Conservation (phyloP, 1,140 invertebrate genomes). For the Lordiphosa collinella region DNA sequence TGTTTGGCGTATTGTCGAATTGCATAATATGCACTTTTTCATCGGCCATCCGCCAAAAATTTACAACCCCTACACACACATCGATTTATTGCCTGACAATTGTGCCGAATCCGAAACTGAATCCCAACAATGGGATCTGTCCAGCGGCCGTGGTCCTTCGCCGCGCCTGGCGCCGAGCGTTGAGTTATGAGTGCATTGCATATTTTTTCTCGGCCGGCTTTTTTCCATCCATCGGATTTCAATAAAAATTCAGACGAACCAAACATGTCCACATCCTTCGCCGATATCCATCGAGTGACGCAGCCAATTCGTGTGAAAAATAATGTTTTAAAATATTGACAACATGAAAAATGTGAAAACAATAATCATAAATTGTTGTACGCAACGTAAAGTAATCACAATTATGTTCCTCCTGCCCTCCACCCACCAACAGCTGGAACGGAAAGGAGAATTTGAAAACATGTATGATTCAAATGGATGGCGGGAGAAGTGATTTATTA, state of each 20-base stretch:
- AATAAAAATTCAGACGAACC: slow-evolving; percentile 55
- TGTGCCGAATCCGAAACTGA: slow-evolving; percentile 55
- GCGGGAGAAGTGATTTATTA: too few relatives aligned
- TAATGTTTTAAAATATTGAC: slow-evolving; percentile 78
- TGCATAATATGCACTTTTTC: slow-evolving; percentile 79
- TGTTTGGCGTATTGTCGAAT: slow-evolving; percentile 77
- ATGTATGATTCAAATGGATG: too few relatives aligned
- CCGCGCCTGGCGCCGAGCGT: slow-evolving; percentile 28
- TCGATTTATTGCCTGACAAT: slow-evolving; percentile 80
- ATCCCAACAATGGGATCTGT: slow-evolving; percentile 56
- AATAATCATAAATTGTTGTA: slow-evolving; percentile 79
- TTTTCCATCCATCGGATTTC: slow-evolving; percentile 74
- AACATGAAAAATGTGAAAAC: slow-evolving; percentile 78
- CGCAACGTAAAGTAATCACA: slow-evolving; percentile 44
- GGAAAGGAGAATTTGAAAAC: background rate
- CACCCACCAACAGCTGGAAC: background rate
- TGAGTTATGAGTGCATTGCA: slow-evolving; percentile 71
- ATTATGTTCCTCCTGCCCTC: slow-evolving; percentile 5
- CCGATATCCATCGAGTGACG: slow-evolving; percentile 39
- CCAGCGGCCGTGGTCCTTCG: slow-evolving; percentile 64
- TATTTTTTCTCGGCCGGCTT: slow-evolving; percentile 17
- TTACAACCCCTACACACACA: slow-evolving; percentile 78
- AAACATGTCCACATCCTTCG: slow-evolving; percentile 38
- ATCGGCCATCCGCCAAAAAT: slow-evolving; percentile 75
- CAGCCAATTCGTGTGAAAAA: slow-evolving; percentile 69